Evolutionary conservation across 2,113 vertebrate genomes (phyloP), one percentile per base, ranked within the genome.

Genomic region (Neotragus moschatus): DNA sequence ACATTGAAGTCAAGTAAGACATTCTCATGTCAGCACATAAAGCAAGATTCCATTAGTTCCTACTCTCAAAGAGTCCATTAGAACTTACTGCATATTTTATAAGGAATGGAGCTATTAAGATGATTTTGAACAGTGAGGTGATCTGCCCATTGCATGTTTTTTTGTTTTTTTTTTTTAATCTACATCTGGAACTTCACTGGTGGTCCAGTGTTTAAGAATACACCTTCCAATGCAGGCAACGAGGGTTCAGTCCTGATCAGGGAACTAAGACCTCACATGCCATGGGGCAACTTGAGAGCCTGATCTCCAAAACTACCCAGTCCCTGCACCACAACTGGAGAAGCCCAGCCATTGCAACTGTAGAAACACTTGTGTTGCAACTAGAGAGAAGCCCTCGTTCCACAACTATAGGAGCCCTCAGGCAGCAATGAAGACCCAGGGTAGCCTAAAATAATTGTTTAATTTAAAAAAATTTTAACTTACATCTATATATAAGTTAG

Each of bases 41-140:
- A 53, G 19, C 39, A 88, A 60, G 28, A 84, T 61, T 73, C 73
- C 2, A 81, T n/a, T 61, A 39, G 5, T 81, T 84, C 88, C 19
- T 63, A 36, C 56, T 77, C 45, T 70, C 4, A 15, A 51, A 51
- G 51, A 45, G 33, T 49, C n/a, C 36, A 53, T 84, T 97, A 84
- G 86, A 61, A 88, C 10, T 85, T 81, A 21, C 12, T 53, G 7
- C 16, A 51, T 93, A 88, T 80, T 88, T 93, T 88, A 39, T 94
- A 95, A 90, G 56, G 36, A 45, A 84, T 84, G 36, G 45, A 53
- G 39, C 51, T 60, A 56, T 84, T 60, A 91, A 79, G 33, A 91
- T n/a, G 89, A 84, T 75, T 94, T 97, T 87, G 25, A 95, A 90
- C 33, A 96, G 9, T 51, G 45, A 94, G 25, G 56, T 75, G 94